Evolutionary conservation across 2,888 invertebrate genomes (phyloP), one percentile per base, ranked within the genome.

Genomic region (Drosophila mulleri): DNA sequence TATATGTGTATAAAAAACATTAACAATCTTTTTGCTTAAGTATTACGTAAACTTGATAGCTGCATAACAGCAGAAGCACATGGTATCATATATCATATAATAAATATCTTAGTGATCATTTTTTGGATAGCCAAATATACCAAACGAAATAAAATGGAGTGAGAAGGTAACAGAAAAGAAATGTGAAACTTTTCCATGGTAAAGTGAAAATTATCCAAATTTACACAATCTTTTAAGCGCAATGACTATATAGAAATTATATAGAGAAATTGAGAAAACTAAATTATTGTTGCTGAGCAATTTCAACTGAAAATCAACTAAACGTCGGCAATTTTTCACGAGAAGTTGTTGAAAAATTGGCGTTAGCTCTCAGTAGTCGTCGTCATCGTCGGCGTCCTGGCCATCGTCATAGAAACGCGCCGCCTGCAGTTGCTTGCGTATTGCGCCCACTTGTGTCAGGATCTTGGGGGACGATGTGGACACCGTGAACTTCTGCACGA

Each of bases 371-470:
- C 20, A 84, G 64, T 88, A 82, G 16, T 80, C 77, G 20, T 72
- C 71, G 44, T 16, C 35, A 0, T 56, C 72, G 35, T 16, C 35
- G 0, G 45, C 72, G 29, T 63, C 75, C 39, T 65, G 65, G 23
- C 69, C 70, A 66, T 72, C 74, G 12, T 77, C 80, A 56, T 64
- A 77, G 67, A 96, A 88, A 88, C 95, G 95, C 67, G 96, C 95
- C 48, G 95, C 92, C 78, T 96, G 96, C 81, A 96, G 84, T 81
- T 96, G 96, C 80, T 95, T 93, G 45, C 95, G 91, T 65, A 96
- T 95, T 16, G 96, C 95, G 1, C 96, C 96, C 42, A 96, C 91
- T 88, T 96, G 96, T 0, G 96, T 96, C 72, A 96, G 83, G 67
- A 96, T 95, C 61, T 95, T 89, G 3, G 92, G 92, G 11, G 91